Evolutionary conservation across 2,113 vertebrate species (phyloP), one percentile per base, ranked within the genome.

Genomic region (Myrmophylax atrothorax): DNA sequence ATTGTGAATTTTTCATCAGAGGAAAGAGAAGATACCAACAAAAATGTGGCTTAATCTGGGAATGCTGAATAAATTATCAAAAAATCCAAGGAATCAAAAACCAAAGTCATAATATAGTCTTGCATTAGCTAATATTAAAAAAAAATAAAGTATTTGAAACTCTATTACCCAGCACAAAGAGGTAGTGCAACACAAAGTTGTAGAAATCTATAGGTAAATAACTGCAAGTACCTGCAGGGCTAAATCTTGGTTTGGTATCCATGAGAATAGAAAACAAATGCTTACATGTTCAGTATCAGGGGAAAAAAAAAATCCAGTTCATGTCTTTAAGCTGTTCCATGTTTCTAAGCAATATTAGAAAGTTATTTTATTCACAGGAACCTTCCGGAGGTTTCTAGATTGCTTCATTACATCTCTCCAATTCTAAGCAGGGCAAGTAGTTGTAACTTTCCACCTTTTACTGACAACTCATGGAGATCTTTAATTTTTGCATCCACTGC

Each of bases 1-100:
- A 67, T 19, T 84, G 72, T 81, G 64, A 87, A 63, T 84, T 94
- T 81, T 93, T 89, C 77, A 81, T 58, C 79, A 80, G 31, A 63
- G 56, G 33, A 84, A 44, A 66, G 17, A 69, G 49, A 80, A 47
- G 59, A 25, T 76, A 74, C 8, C 38, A 85, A 35, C 15, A 29
- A 22, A 55, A 69, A 73, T 5, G 4, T 58, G 37, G 24, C 73
- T n/a, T 62, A 42, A 40, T 56, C 63, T 77, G 14, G 28, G 37
- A 73, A 74, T 0, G 0, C 35, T 63, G 38, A 68, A 67, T 87
- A 62, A 84, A 63, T 87, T 81, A 62, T 50, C 2, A 18, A 53
- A 75, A 33, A 31, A 20, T 10, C 1, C 2, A 49, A 55, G 46
- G 18, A 49, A 55, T 52, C 23, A 35, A 31, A 40, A 24, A 9